Percentiles rank a stretch among this genome's conserved stretches.
These are phyloP conservation scores for Campylorhamphus procurvoides DNA, from an alignment of 2,113 vertebrate species.

Conservation along the genomic window DNA sequence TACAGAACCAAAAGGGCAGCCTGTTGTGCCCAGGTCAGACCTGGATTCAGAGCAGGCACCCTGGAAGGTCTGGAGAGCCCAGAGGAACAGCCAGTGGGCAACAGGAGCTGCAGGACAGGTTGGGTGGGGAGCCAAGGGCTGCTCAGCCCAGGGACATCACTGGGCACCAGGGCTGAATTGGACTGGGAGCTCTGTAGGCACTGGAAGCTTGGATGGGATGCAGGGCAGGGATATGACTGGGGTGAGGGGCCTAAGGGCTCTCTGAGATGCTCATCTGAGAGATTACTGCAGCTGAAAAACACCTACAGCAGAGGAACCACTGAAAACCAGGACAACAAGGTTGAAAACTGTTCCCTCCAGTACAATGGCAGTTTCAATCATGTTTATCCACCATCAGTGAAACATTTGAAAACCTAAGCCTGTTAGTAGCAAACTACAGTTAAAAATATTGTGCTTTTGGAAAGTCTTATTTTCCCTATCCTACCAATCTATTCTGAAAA, in stretches of 20 bases:
- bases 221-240: not conserved
- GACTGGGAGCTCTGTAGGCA: not conserved
- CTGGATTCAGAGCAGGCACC: not conserved
- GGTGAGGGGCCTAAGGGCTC: not conserved
- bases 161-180: not conserved
- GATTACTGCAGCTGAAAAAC: not conserved
- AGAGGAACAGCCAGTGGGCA: not conserved
- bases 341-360: not conserved
- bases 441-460: not conserved
- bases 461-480: not conserved
- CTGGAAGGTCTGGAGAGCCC: not conserved
- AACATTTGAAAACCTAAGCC: not conserved
- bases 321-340: not conserved
- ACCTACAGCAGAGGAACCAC: not conserved
- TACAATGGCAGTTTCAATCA: not conserved
- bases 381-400: not conserved
- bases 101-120: not conserved
- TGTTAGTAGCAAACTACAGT: not conserved
- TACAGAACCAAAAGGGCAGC: not conserved
- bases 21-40: not conserved
- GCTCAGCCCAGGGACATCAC: not conserved
- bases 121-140: not conserved
- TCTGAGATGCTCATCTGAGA: not conserved
- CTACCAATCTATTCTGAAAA: not conserved
- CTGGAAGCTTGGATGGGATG: fast-evolving